A percentile compares a stretch with the other conserved stretches of the same genome.
phyloP scores from a whole-genome alignment of 2,113 vertebrate genomes.

The Holacanthus passer region DNA sequence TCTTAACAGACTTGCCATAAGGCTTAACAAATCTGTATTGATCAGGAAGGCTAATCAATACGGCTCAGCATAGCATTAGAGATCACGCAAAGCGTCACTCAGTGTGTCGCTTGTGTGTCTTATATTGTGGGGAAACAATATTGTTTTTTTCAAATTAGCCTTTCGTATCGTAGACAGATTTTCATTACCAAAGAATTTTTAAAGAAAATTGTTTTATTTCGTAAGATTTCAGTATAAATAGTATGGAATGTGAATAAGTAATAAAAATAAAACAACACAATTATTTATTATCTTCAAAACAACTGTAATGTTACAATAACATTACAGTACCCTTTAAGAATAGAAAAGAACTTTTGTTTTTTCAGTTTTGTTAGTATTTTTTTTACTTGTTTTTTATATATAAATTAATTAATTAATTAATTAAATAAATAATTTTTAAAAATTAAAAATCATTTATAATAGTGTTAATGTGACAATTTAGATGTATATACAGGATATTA shows the following conservation, averaged over 20 bases:
- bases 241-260: not conserved
- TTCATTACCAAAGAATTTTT: not conserved
- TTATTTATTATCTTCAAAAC: no score
- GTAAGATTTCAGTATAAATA: not conserved
- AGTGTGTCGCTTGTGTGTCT: not conserved
- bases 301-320: no score
- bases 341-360: no score
- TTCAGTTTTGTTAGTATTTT: no score
- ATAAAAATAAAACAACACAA: no score
- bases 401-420: not conserved
- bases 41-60: slow-evolving; percentile 82
- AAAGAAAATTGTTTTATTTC: not conserved
- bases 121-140: not conserved
- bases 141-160: slow-evolving; percentile 29
- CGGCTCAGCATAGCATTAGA: slow-evolving; percentile 42
- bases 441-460: no score
- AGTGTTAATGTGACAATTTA: not conserved
- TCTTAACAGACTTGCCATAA: slow-evolving; percentile 21
- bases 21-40: slow-evolving; percentile 69
- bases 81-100: slow-evolving; percentile 11
- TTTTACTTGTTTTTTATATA: not conserved
- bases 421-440: no score
- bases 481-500: no score
- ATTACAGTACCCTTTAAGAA: no score
- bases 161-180: not conserved